Conservation (phyloP, 2,113 vertebrate species). For the Drymodes brunneopygia region DNA sequence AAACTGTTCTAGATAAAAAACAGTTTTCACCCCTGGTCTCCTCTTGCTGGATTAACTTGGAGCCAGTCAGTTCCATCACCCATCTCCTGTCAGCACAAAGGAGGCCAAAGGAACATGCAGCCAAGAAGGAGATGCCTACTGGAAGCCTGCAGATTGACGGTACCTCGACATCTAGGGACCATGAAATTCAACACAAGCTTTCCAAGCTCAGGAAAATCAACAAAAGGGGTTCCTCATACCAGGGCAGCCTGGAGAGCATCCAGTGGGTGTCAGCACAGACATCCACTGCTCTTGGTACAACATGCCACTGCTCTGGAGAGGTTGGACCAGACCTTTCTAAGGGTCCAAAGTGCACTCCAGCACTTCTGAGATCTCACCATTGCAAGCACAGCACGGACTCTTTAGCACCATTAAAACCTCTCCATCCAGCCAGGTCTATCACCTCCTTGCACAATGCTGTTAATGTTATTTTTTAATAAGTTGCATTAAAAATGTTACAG, state of each 20-base stretch:
- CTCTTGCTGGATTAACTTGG: background rate
- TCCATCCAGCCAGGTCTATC: background rate
- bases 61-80: background rate
- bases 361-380: background rate
- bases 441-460: background rate
- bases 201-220: background rate
- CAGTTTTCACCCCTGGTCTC: background rate
- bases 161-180: background rate
- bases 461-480: background rate
- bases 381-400: accelerated
- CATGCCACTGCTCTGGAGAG: background rate
- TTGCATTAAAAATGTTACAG: background rate
- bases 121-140: background rate
- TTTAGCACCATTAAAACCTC: background rate
- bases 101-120: background rate
- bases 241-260: background rate
- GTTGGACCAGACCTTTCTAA: background rate
- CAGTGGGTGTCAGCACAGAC: background rate
- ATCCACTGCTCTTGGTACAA: background rate
- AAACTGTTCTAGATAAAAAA: background rate
- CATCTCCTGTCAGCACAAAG: background rate
- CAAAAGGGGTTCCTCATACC: background rate
- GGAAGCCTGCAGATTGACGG: background rate
- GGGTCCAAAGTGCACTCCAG: background rate
- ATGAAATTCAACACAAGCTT: background rate